Evolutionary conservation across 2,113 vertebrate genomes (phyloP), one percentile per base, ranked within the genome.

Genomic region (Caranx melampygus): DNA sequence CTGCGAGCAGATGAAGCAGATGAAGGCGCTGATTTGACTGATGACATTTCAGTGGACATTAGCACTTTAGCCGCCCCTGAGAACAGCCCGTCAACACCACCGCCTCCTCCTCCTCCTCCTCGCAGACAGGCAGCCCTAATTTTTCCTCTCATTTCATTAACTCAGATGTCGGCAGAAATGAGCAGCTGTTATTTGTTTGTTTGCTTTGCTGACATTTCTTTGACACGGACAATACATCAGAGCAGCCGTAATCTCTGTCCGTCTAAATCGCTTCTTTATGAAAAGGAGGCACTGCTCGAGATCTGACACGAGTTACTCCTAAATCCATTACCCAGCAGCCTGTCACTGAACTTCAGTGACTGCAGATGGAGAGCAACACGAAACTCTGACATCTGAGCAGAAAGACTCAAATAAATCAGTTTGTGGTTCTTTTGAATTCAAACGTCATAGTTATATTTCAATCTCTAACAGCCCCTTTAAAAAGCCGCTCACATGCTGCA

Each of bases 41-140:
- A 93, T 94, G 92, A 88, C 90, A 90, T 94, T 92, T 92, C 80
- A 58, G 77, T 51, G 81, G 82, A 90, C 85, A 89, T 94, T 91
- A 89, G 72, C 71, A 34, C 75, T 87, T 82, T 67, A 81, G 84
- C 76, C 31, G 64, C 83, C 77, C 79, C 81, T 86, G 64, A 58
- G 83, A 77, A 15, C 78, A 86, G 69, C 63, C 75, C 90, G 86
- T 94, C 90, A 91, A 88, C 92, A 87, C 35, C 35, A 42, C 34
- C 35, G 60, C 71, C 71, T 72, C 61, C 72, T 75, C 4, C 78
- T 59, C 65, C n/a, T 26, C 26, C 26, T 26, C 26, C 26, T 26
- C 26, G 76, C 47, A 65, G 79, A 91, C 77, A 74, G 79, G 51
- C 79, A 3, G 42, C 59, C 62, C 51, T 72, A 77, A 83, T 89